phyloP scores from a whole-genome alignment of 2,113 vertebrate genomes.

The Synodontis membranacea region DNA sequence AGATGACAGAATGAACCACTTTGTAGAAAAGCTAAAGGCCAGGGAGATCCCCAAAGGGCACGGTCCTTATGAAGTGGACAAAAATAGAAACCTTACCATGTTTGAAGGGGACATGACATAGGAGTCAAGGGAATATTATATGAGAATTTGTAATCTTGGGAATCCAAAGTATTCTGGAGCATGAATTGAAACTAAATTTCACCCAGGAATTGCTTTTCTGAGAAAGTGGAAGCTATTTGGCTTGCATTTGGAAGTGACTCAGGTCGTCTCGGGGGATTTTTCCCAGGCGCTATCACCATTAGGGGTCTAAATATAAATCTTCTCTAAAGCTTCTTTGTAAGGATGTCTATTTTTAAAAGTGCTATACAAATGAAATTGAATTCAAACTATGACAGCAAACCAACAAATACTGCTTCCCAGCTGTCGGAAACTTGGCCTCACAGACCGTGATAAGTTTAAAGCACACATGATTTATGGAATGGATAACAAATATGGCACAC shows the following conservation, averaged over 20 bases:
- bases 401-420: background rate
- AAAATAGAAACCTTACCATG: slow-evolving; percentile 23
- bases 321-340: background rate
- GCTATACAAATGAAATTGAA: background rate
- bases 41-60: background rate
- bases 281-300: background rate
- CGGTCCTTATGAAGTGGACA: background rate
- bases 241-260: background rate
- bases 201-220: background rate
- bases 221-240: background rate
- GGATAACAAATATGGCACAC: background rate
- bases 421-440: background rate
- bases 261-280: background rate
- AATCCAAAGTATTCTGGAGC: background rate
- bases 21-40: slow-evolving; percentile 13
- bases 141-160: background rate
- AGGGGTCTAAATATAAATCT: background rate
- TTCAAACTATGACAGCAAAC: background rate
- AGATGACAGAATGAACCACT: slow-evolving; percentile 21
- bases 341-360: background rate
- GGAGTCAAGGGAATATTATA: background rate
- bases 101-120: background rate
- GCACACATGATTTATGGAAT: background rate
- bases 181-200: slow-evolving; percentile 1
- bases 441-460: background rate